Percentiles rank a stretch among this genome's conserved stretches.
phyloP scores from a whole-genome alignment of 2,888 invertebrate species.

The Catocala fraxini region DNA sequence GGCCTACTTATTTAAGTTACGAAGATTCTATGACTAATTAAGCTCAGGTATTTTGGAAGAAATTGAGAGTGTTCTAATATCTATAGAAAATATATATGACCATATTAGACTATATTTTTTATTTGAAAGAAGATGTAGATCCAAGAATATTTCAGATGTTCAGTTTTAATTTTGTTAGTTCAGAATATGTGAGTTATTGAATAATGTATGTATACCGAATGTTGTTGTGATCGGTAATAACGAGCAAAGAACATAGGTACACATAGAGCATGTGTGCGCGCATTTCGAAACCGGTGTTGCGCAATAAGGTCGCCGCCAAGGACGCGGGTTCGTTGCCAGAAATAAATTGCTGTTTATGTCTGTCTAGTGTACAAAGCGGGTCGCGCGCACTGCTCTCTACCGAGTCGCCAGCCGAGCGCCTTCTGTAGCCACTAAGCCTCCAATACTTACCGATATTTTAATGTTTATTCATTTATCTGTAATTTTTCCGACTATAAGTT shows the following conservation, averaged over 20 bases:
- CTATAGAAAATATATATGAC: no score
- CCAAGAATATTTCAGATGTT: no score
- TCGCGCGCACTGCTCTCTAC: slow-evolving; percentile 37
- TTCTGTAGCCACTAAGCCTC: slow-evolving; percentile 13
- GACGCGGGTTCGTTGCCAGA: slow-evolving; percentile 86
- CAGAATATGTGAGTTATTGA: not conserved
- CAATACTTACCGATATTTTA: not conserved
- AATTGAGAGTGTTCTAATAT: not conserved
- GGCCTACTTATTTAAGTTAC: slow-evolving; percentile 1
- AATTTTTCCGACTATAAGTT: no score
- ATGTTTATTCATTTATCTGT: not conserved
- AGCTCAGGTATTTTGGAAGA: not conserved
- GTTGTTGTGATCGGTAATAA: slow-evolving; percentile 42
- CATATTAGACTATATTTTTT: no score
- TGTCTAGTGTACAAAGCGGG: slow-evolving; percentile 73
- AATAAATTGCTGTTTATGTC: slow-evolving; percentile 83
- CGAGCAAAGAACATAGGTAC: slow-evolving; percentile 48
- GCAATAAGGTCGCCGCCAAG: slow-evolving; percentile 86
- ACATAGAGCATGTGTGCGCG: slow-evolving; percentile 71
- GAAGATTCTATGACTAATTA: slow-evolving; percentile 5
- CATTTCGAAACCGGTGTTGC: slow-evolving; percentile 85
- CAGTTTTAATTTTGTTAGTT: not conserved
- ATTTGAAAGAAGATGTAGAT: no score
- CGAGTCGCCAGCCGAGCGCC: slow-evolving; percentile 26
- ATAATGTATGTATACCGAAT: slow-evolving; percentile 15